phyloP scores from a whole-genome alignment of 2,888 invertebrate species.

The Ectemnius continuus region DNA sequence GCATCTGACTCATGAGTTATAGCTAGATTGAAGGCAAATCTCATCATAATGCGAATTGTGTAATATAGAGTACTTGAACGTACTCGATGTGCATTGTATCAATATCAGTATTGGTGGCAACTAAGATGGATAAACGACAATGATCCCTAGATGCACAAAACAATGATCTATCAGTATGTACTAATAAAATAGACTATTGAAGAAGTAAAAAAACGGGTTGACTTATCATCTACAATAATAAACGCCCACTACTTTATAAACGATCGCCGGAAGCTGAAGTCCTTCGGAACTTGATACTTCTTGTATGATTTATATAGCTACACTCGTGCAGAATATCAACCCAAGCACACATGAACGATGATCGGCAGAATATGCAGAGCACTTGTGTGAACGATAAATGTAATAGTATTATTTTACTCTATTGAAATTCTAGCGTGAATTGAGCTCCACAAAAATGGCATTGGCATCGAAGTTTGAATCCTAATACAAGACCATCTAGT shows the following conservation, averaged over 20 bases:
- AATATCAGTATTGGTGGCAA: constrained; percentile 36
- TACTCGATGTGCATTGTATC: constrained; percentile 13
- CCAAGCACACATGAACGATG: constrained; percentile 25
- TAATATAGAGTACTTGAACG: constrained; percentile 10
- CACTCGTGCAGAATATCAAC: constrained; percentile 39
- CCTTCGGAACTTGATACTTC: constrained; percentile 27
- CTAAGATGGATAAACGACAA: constrained; percentile 40
- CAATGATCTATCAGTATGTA: constrained; percentile 37
- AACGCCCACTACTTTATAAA: constrained; percentile 35
- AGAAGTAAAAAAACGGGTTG: constrained; percentile 36
- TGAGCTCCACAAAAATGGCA: constrained; percentile 21
- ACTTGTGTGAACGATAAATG: constrained; percentile 12
- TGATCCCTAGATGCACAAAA: constrained; percentile 39
- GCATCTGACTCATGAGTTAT: not conserved
- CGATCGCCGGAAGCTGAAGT: constrained; percentile 14
- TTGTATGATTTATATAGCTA: constrained; percentile 23
- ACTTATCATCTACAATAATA: constrained; percentile 46
- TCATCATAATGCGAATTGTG: constrained; percentile 5
- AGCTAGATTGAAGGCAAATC: constrained; percentile 1
- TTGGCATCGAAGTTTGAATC: no score
- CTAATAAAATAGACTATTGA: constrained; percentile 43
- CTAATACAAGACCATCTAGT: no score
- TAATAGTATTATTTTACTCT: constrained; percentile 16
- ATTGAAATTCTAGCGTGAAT: constrained; percentile 32
- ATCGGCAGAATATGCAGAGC: constrained; percentile 26